Base-by-base conservation (phyloP, 2,888 invertebrate species). In the Drepana falcataria region DNA sequence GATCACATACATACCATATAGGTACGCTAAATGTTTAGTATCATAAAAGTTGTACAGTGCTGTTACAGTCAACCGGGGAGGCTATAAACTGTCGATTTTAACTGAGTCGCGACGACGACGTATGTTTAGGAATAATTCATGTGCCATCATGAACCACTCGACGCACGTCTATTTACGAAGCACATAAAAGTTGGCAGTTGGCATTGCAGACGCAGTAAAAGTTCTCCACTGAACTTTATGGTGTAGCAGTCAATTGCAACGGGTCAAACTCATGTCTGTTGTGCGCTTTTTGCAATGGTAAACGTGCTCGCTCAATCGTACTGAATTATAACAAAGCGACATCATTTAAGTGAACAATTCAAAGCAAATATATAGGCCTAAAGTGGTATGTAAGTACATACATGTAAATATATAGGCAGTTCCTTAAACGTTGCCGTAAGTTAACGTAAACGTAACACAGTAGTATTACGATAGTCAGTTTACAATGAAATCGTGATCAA, bases 211-310 rank as follows among this genome's bases (percentile, higher is more conserved):
- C 63, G 58, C 58, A 57, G 61, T 64, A 59, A 61, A 66, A 58
- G 57, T 60, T 55, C 53, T 49, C 47, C 55, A 57, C 58, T 59
- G 58, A 51, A 53, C 53, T 63, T 61, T 61, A 67, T 53, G 58
- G 55, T 49, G 48, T 52, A 55, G 54, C 52, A 60, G 64, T 64
- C 66, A 64, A 68, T 62, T 66, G 58, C 62, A 61, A 59, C 56
- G 56, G 62, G 60, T 55, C 55, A 60, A 54, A 56, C 44, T 48
- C 53, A 54, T 48, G 53, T 40, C 51, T 56, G 47, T 52, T 53
- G 34, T 47, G 52, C 44, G 44, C 44, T 44, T 9, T 9, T 44
- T 44, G 44, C 2, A 9, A 9, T 9, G 9, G 44, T 9, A 9
- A 9, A 2, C 3, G 44, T 9, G 3, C 7, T 44, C 44, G 44